Conservation (phyloP, 2,113 vertebrate genomes). For the Cephalopterus ornatus region DNA sequence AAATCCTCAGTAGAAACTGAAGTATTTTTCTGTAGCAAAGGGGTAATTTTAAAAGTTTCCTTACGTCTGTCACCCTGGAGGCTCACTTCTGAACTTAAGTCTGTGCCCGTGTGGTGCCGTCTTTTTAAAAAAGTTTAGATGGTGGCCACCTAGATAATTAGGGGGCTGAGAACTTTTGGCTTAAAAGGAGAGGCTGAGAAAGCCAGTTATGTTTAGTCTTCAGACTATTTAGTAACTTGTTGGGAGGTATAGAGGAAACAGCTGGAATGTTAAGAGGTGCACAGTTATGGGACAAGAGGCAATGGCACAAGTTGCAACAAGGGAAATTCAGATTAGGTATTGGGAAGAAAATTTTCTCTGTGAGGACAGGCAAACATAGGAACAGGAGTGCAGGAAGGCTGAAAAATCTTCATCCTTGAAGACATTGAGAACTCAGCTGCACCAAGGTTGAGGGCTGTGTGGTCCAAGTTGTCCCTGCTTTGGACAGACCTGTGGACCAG, state of each 20-base stretch:
- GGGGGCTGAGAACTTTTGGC: background rate
- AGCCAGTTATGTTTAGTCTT: background rate
- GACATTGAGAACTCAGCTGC: background rate
- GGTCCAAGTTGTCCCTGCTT: background rate
- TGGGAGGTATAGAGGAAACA: rapidly evolving
- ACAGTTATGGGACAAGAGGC: background rate
- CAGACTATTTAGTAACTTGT: background rate
- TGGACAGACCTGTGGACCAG: background rate
- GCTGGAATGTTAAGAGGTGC: background rate
- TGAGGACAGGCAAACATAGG: background rate
- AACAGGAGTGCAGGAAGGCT: background rate
- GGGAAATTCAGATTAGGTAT: background rate
- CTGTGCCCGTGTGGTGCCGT: background rate
- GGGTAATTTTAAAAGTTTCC: background rate
- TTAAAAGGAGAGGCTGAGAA: background rate
- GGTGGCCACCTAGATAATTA: background rate
- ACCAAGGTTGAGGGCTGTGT: background rate
- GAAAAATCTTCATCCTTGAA: background rate
- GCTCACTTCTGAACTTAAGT: background rate
- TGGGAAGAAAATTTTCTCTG: background rate
- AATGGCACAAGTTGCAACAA: background rate
- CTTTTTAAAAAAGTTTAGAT: background rate
- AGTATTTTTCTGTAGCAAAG: background rate
- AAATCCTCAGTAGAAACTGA: background rate
- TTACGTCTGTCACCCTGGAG: background rate